A percentile compares a stretch with the other conserved stretches of the same genome.
Conservation (phyloP, 53 echinoderm and acorn worm species). For the Henricia sp. region DNA sequence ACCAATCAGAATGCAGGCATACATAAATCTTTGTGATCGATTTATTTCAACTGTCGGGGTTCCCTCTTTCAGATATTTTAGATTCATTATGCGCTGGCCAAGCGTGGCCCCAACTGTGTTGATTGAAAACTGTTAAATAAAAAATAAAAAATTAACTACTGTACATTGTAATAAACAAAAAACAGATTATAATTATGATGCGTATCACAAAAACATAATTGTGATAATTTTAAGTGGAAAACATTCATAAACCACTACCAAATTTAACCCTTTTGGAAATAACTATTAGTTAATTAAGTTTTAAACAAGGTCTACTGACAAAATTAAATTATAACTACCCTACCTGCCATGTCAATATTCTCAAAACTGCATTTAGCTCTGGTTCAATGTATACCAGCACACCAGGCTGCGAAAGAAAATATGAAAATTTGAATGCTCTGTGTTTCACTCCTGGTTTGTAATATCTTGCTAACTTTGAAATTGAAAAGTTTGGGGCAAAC, state of each 20-base stretch:
- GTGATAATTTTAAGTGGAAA: no score
- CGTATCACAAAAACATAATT: no score
- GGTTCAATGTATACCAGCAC: conserved; percentile 85
- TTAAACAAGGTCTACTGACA: no score
- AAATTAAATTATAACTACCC: no score
- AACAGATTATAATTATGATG: not conserved
- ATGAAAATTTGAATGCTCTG: not conserved
- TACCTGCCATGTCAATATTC: conserved; percentile 95
- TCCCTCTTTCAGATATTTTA: conserved; percentile 76
- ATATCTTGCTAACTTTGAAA: no score
- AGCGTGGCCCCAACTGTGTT: conserved; percentile 76
- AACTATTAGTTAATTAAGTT: no score
- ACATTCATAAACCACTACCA: no score
- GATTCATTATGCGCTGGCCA: conserved; percentile 91
- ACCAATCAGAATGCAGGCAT: conserved; percentile 86
- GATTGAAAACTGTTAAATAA: conserved; percentile 83
- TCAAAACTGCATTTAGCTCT: conserved; percentile 87
- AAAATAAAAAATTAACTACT: no score
- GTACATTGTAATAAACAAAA: not conserved
- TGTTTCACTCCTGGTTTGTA: no score
- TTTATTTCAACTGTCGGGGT: conserved; percentile 39
- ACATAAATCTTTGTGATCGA: conserved; percentile 59
- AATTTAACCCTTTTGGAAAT: no score
- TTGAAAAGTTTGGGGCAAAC: no score
- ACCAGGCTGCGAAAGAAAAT: conserved; percentile 78